phyloP scores from a whole-genome alignment of 64 coral and sea anemone species.

The Stylophora pistillata region DNA sequence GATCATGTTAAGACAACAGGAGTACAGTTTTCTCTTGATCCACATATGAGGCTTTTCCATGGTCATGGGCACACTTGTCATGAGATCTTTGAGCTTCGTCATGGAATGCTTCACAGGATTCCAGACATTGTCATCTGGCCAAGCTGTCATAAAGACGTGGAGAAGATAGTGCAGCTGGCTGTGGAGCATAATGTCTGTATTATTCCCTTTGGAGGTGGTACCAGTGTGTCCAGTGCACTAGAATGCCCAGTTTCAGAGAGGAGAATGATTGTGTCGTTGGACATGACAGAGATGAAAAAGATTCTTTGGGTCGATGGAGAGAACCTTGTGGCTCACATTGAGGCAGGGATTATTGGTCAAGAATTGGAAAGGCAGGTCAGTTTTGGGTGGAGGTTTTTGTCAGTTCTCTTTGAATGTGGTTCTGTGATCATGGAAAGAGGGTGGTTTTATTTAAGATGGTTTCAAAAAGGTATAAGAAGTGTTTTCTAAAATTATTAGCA shows the following conservation, averaged over 20 bases:
- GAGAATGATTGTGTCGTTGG: constrained; percentile 94
- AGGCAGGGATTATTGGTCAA: constrained; percentile 97
- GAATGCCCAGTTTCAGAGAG: constrained; percentile 81
- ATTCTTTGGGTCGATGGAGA: constrained; percentile 96
- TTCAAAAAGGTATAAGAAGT: no score
- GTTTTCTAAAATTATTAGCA: no score
- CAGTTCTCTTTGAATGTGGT: not conserved
- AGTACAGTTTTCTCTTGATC: constrained; percentile 75
- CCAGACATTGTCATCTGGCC: constrained; percentile 98
- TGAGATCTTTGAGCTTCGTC: constrained; percentile 92
- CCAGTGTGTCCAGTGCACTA: constrained; percentile 91
- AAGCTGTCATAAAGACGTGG: constrained; percentile 89
- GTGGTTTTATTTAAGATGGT: no score
- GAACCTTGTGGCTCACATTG: constrained; percentile 86
- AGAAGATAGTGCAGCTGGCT: constrained; percentile 73
- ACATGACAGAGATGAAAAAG: constrained; percentile 97
- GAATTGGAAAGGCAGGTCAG: constrained; percentile 86
- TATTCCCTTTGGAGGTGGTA: constrained; percentile 99
- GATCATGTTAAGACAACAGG: constrained; percentile 43
- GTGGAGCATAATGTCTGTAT: constrained; percentile 86
- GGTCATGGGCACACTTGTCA: constrained; percentile 96
- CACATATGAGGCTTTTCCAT: constrained; percentile 85
- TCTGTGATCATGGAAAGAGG: not conserved
- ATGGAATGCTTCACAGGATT: constrained; percentile 84
- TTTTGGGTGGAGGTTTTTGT: not conserved